These are phyloP conservation scores for Premnoplex brunnescens DNA, from an alignment of 2,797 vertebrate species.

Conservation along the genomic window DNA sequence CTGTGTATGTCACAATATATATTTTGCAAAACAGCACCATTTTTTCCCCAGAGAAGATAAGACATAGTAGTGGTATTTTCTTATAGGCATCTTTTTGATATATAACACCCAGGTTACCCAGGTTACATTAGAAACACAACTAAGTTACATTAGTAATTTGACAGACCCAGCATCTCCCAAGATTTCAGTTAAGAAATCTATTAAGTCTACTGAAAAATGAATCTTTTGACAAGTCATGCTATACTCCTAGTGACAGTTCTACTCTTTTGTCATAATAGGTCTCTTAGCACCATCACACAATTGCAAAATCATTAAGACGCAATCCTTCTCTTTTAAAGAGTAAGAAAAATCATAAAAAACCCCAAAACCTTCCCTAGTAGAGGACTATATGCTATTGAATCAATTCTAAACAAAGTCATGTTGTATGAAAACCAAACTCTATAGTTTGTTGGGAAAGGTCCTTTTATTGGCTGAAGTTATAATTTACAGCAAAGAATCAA, in stretches of 20 bases:
- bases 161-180: not conserved
- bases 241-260: not conserved
- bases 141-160: not conserved
- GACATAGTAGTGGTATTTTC: not conserved
- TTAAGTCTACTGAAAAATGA: not conserved
- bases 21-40: not conserved
- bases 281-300: not conserved
- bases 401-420: not conserved
- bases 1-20: not conserved
- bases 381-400: not conserved
- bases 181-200: not conserved
- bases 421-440: not conserved
- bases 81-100: not conserved
- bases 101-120: not conserved
- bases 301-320: not conserved
- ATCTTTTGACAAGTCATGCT: not conserved
- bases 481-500: not conserved
- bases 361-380: not conserved
- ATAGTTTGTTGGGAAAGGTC: not conserved
- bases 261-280: not conserved
- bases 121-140: not conserved
- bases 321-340: not conserved
- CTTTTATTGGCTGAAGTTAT: not conserved
- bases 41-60: not conserved
- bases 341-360: not conserved